A percentile compares a stretch with the other conserved stretches of the same genome.
These are phyloP conservation scores for Mionectes olivaceus DNA, from an alignment of 2,797 vertebrate species.

Conservation along the genomic window DNA sequence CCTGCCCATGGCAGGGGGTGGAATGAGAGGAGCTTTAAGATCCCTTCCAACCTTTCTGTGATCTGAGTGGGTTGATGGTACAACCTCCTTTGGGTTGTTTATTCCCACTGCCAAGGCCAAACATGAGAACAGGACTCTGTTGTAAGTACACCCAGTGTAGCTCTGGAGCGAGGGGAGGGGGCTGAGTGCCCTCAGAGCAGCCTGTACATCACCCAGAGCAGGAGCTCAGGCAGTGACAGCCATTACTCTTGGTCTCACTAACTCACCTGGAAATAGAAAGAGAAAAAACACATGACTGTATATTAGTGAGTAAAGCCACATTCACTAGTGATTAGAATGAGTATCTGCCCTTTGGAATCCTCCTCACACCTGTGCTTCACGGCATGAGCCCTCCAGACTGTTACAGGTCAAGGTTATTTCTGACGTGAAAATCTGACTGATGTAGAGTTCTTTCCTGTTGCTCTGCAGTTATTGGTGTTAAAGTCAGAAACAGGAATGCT, in stretches of 20 bases:
- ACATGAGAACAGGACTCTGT: rapidly evolving
- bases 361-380: neutral
- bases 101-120: rapidly evolving
- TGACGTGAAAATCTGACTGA: neutral
- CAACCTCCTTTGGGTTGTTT: neutral
- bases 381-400: neutral
- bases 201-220: rapidly evolving
- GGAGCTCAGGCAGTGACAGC: neutral
- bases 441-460: neutral
- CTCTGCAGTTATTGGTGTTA: neutral
- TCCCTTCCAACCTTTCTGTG: neutral
- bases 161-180: neutral
- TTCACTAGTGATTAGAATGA: neutral
- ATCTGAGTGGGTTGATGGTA: rapidly evolving
- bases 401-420: neutral
- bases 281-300: neutral
- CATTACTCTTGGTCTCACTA: neutral
- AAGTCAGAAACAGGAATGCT: neutral
- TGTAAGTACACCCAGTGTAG: rapidly evolving
- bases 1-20: neutral
- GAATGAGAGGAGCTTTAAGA: neutral
- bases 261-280: neutral
- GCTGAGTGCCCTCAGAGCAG: neutral
- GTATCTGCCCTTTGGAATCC: rapidly evolving
- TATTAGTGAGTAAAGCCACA: neutral